Conservation (phyloP, 1,140 invertebrate genomes). For the Lepidostoma basale region DNA sequence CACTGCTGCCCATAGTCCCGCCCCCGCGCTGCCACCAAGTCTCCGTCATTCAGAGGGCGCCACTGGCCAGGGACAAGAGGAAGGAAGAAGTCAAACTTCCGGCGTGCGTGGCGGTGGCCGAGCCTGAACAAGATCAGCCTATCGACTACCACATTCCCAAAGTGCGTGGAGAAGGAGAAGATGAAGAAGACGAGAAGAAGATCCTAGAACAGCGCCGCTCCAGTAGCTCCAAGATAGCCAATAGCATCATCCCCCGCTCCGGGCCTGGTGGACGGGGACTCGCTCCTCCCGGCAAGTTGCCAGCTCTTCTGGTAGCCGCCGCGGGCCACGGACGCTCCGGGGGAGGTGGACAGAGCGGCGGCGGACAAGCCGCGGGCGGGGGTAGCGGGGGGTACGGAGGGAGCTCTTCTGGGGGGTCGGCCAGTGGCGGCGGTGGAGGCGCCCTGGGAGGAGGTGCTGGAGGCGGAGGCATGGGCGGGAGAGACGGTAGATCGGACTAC, state of each 20-base stretch:
- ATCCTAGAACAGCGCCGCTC: slow-evolving; percentile 63
- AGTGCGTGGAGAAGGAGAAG: slow-evolving; percentile 69
- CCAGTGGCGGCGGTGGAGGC: slow-evolving; percentile 66
- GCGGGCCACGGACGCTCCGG: slow-evolving; percentile 74
- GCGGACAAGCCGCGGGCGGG: slow-evolving; percentile 61
- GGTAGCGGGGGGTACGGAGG: slow-evolving; percentile 61
- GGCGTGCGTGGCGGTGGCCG: slow-evolving; percentile 55
- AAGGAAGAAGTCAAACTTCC: slow-evolving; percentile 63
- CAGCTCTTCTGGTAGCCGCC: slow-evolving; percentile 71
- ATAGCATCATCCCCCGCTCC: slow-evolving; percentile 59
- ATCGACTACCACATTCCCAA: slow-evolving; percentile 88
- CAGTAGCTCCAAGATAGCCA: slow-evolving; percentile 65
- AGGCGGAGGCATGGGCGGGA: slow-evolving; percentile 74
- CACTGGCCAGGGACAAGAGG: slow-evolving; percentile 60
- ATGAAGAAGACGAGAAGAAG: slow-evolving; percentile 66
- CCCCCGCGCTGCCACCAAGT: slow-evolving; percentile 67
- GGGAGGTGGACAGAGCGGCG: slow-evolving; percentile 59
- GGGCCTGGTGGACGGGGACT: slow-evolving; percentile 56
- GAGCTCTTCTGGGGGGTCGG: slow-evolving; percentile 60
- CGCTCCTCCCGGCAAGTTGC: slow-evolving; percentile 59
- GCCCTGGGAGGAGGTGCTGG: slow-evolving; percentile 67
- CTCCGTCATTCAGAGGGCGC: slow-evolving; percentile 83
- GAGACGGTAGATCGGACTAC: slow-evolving; percentile 79
- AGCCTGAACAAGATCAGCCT: slow-evolving; percentile 79
- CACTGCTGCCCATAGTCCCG: slow-evolving; percentile 54